These are phyloP conservation scores for Drosophila pruinosa DNA, from an alignment of 1,140 invertebrate genomes.

Conservation along the genomic window DNA sequence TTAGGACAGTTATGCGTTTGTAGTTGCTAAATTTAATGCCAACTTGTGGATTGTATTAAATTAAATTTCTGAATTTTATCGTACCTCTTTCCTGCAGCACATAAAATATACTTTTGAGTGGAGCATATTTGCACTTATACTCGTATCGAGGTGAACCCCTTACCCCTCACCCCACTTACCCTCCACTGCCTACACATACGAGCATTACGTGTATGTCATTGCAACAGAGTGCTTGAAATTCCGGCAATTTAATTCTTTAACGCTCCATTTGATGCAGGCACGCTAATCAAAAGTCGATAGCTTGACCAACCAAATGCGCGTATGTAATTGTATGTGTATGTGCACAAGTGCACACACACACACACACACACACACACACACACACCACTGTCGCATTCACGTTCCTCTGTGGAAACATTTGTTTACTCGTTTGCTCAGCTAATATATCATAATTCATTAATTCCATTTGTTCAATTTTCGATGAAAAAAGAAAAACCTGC, in stretches of 20 bases:
- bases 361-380: not conserved
- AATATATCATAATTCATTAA: conserved; percentile 39
- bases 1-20: not conserved
- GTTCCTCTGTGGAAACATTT: not conserved
- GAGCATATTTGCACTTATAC: not conserved
- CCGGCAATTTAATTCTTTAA: conserved; percentile 17
- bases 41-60: not conserved
- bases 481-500: not conserved
- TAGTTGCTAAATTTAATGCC: not conserved
- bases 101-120: not conserved
- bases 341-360: not conserved
- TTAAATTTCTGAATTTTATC: not conserved
- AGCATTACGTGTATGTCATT: not conserved
- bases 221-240: conserved; percentile 11
- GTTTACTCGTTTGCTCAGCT: not conserved
- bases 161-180: not conserved
- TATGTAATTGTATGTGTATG: not conserved
- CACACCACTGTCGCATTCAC: not conserved
- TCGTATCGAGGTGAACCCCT: not conserved
- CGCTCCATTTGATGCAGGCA: conserved; percentile 29
- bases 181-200: not conserved
- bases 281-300: conserved; percentile 29
- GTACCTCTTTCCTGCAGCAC: not conserved
- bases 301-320: not conserved
- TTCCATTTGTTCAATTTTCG: conserved; percentile 12